A percentile compares a stretch with the other conserved stretches of the same genome.
Conservation (phyloP, 2,113 vertebrate genomes). For the Octodon degus region DNA sequence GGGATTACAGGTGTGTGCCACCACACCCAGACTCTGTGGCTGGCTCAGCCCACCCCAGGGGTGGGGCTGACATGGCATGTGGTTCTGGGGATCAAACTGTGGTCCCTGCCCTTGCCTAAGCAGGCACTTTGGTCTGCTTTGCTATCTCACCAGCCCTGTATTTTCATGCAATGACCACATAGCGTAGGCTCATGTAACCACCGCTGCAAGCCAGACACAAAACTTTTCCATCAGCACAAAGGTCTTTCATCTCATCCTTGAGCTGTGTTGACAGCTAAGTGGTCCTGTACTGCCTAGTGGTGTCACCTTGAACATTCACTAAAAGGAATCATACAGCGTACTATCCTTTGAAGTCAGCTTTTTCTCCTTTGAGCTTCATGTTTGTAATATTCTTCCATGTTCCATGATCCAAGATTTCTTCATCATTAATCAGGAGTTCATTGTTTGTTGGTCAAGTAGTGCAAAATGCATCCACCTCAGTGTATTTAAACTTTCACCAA, state of each 20-base stretch:
- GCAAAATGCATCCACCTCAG: neutral
- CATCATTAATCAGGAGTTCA: neutral
- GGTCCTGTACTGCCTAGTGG: neutral
- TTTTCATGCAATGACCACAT: rapidly evolving
- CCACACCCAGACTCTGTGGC: no score
- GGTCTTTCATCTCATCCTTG: neutral
- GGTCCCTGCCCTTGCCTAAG: no score
- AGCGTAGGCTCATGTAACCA: neutral
- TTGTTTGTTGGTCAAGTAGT: neutral
- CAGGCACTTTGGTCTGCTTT: no score
- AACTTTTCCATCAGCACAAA: neutral
- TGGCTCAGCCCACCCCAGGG: no score
- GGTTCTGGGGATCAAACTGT: no score
- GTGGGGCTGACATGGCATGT: no score
- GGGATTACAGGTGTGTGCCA: no score
- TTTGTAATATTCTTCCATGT: neutral
- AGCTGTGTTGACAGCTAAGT: neutral
- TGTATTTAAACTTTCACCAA: neutral
- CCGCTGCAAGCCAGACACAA: neutral
- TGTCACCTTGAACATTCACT: no score
- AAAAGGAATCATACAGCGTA: neutral
- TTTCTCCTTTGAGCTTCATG: neutral
- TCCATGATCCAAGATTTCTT: neutral
- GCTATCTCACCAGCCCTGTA: no score
- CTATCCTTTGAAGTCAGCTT: neutral